Conservation (phyloP, 2,888 invertebrate genomes). For the Colletes collaris region DNA sequence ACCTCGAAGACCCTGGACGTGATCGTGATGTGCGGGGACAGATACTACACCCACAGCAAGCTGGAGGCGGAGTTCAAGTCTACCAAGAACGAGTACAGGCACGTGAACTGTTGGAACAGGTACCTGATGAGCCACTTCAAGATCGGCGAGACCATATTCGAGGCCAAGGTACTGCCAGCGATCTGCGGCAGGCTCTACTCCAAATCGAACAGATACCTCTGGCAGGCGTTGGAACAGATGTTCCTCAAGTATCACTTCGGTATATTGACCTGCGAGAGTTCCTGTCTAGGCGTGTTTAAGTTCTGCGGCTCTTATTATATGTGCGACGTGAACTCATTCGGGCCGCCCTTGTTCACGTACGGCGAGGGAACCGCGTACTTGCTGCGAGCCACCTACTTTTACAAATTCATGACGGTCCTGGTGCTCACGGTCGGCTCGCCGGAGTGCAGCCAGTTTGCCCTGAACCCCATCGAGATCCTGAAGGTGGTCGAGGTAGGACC, state of each 20-base stretch:
- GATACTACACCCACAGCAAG: constrained; percentile 73
- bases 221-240: constrained; percentile 70
- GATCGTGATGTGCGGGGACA: constrained; percentile 77
- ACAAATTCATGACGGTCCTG: constrained; percentile 70
- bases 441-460: constrained; percentile 72
- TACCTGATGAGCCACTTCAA: constrained; percentile 69
- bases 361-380: constrained; percentile 74
- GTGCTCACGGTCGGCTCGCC: constrained; percentile 73
- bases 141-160: constrained; percentile 75
- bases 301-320: constrained; percentile 77
- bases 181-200: constrained; percentile 71
- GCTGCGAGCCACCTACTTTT: constrained; percentile 73
- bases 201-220: constrained; percentile 61
- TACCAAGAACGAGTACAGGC: constrained; percentile 45
- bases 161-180: constrained; percentile 67
- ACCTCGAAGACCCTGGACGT: constrained; percentile 72
- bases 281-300: constrained; percentile 75
- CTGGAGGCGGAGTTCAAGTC: constrained; percentile 63
- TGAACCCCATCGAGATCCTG: constrained; percentile 75
- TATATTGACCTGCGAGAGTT: constrained; percentile 74
- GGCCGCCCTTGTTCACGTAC: constrained; percentile 75
- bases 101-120: constrained; percentile 55
- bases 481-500: constrained; percentile 67
- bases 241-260: constrained; percentile 73
- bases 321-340: constrained; percentile 74